Evolutionary conservation across 2,888 invertebrate genomes (phyloP).

Genomic region (Petrolisthes cinctipes): DNA sequence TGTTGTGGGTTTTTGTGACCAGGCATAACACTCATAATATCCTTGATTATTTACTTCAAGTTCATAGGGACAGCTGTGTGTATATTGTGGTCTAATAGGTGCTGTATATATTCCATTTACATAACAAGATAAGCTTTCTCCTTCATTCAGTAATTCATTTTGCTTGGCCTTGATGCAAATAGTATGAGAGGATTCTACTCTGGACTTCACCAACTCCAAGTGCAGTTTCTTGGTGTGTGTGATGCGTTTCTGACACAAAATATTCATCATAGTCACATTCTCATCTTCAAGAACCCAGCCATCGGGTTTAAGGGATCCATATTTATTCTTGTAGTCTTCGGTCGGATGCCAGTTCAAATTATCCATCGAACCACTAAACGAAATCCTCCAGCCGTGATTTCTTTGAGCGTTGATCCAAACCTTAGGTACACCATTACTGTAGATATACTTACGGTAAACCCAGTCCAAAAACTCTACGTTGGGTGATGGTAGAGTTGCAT

Average conservation of each 20-base stretch:
- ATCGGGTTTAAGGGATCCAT: slow-evolving; percentile 30
- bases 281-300: slow-evolving; percentile 48
- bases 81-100: neutral
- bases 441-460: slow-evolving; percentile 43
- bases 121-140: slow-evolving; percentile 33
- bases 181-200: neutral
- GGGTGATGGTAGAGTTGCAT: slow-evolving; percentile 43
- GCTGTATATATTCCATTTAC: slow-evolving; percentile 40
- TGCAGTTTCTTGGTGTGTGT: neutral
- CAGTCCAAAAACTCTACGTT: slow-evolving; percentile 56
- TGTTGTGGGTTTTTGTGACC: slow-evolving; percentile 37
- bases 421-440: neutral
- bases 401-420: slow-evolving; percentile 39
- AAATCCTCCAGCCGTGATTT: slow-evolving; percentile 9
- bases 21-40: slow-evolving; percentile 53
- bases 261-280: slow-evolving; percentile 1
- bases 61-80: slow-evolving; percentile 15
- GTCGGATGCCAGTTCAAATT: slow-evolving; percentile 55
- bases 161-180: slow-evolving; percentile 29
- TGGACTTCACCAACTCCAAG: slow-evolving; percentile 3
- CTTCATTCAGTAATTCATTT: neutral
- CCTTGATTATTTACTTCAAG: slow-evolving; percentile 29
- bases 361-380: slow-evolving; percentile 39
- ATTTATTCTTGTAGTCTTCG: slow-evolving; percentile 31
- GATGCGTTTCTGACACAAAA: slow-evolving; percentile 35